A percentile compares a stretch with the other conserved stretches of the same genome.
phyloP scores from a whole-genome alignment of 2,888 invertebrate genomes.

The Drosophila tripunctata region DNA sequence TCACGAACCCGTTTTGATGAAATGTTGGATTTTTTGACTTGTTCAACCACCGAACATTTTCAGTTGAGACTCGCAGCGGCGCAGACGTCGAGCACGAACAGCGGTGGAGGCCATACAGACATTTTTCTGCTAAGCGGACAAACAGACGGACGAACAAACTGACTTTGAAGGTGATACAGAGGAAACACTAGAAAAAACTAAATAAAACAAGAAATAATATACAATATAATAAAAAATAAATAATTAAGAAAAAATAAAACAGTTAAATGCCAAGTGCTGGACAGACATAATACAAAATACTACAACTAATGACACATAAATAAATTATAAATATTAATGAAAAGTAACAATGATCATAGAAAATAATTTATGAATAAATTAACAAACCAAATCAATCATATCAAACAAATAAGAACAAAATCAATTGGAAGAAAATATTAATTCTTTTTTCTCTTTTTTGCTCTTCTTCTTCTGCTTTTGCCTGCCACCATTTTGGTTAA shows the following conservation, averaged over 20 bases:
- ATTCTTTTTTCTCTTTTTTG: neutral
- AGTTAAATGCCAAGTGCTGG: neutral
- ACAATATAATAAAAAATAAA: neutral
- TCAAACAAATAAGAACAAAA: neutral
- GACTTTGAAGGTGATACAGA: neutral
- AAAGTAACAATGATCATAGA: neutral
- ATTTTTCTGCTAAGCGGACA: constrained; percentile 9
- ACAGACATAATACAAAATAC: too few relatives aligned
- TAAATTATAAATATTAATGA: neutral
- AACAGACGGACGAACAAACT: constrained; percentile 3
- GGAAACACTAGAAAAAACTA: neutral
- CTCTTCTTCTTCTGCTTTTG: neutral
- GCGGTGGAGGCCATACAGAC: constrained; percentile 39
- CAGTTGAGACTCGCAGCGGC: constrained; percentile 69
- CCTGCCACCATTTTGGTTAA: neutral
- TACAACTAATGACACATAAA: too few relatives aligned
- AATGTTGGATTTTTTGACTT: constrained; percentile 59
- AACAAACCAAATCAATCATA: neutral
- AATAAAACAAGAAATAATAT: neutral
- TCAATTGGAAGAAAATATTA: neutral
- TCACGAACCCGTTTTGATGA: constrained; percentile 53
- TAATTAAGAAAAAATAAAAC: neutral
- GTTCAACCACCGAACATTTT: constrained; percentile 76
- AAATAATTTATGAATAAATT: neutral
- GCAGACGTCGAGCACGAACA: constrained; percentile 69